Evolutionary conservation across 2,888 invertebrate genomes (phyloP), one percentile per base, ranked within the genome.

Genomic region (Ochlodes sylvanus): DNA sequence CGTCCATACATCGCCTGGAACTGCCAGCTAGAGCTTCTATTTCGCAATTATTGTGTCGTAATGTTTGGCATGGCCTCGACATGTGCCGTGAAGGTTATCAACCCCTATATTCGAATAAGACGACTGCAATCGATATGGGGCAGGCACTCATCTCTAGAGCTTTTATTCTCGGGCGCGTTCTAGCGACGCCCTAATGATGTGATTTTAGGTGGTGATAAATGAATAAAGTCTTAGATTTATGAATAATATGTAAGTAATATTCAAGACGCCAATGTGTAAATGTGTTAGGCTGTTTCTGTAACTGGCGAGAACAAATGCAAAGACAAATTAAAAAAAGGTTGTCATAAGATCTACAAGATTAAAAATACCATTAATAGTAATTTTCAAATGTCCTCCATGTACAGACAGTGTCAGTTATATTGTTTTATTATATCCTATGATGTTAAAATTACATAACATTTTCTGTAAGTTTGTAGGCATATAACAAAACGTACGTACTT

Each of bases 91-190:
- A 66, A 66, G 52, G 66, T 60, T 66, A 58, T 54, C 66, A 66
- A 66, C 66, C 66, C 66, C 66, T 60, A 54, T 60, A 66, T 66
- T 52, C 66, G 66, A 66, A 66, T 60, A 54, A 66, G 60, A 63
- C 63, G 63, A 52, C 66, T 66, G 60, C 66, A 66, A 66, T 66
- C 66, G 66, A 66, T 66, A 66, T 66, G 58, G 58, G 58, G 52
- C 58, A 66, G 54, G 54, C 54, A 66, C 66, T 66, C 66, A 66
- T 66, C 66, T 66, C 66, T 66, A 66, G 54, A 66, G 66, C 66
- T 66, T 65, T 67, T 67, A 61, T 67, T 61, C 54, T 55, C 44
- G 34, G 44, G 32, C 61, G 42, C 32, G 21, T 15, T 54, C 42
- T 44, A 61, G 34, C 32, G 54, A 60, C 55, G 19, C 54, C 55